These are phyloP conservation scores for Macrobrachium rosenbergii DNA, from an alignment of 1,140 invertebrate genomes.

Conservation along the genomic window DNA sequence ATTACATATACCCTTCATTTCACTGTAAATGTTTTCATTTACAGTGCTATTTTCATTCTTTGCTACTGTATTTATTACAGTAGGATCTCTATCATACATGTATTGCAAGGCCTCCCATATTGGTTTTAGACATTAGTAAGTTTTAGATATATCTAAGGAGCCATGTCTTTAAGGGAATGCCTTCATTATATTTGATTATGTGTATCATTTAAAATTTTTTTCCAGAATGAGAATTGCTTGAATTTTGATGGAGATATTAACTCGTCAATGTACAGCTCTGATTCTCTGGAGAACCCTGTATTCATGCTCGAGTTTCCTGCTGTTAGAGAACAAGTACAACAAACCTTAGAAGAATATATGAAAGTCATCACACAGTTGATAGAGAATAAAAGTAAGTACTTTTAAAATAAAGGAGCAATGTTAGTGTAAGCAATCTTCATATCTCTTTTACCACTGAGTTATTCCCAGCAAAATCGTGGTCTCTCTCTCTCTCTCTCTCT, in stretches of 20 bases:
- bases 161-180: not conserved
- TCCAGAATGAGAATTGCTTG: slow-evolving; percentile 22
- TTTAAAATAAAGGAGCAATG: too few relatives aligned
- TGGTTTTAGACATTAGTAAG: too few relatives aligned
- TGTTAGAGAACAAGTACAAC: slow-evolving; percentile 26
- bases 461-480: too few relatives aligned
- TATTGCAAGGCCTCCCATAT: too few relatives aligned
- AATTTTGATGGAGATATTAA: slow-evolving; percentile 29
- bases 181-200: not conserved
- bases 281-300: slow-evolving; percentile 40
- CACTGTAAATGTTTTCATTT: too few relatives aligned
- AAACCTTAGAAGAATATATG: slow-evolving; percentile 26
- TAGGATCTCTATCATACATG: too few relatives aligned
- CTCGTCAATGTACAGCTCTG: slow-evolving; percentile 36
- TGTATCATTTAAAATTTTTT: not conserved
- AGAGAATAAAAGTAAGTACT: not conserved
- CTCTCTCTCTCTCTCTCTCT: too few relatives aligned
- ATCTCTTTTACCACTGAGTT: too few relatives aligned
- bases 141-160: not conserved
- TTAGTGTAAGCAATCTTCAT: too few relatives aligned
- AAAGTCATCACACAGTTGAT: slow-evolving; percentile 14
- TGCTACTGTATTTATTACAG: too few relatives aligned
- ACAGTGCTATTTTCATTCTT: too few relatives aligned
- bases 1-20: too few relatives aligned
- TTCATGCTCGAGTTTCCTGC: slow-evolving; percentile 35